Conservation (phyloP, 2,797 vertebrate genomes). For the Leptatherina wallacei region DNA sequence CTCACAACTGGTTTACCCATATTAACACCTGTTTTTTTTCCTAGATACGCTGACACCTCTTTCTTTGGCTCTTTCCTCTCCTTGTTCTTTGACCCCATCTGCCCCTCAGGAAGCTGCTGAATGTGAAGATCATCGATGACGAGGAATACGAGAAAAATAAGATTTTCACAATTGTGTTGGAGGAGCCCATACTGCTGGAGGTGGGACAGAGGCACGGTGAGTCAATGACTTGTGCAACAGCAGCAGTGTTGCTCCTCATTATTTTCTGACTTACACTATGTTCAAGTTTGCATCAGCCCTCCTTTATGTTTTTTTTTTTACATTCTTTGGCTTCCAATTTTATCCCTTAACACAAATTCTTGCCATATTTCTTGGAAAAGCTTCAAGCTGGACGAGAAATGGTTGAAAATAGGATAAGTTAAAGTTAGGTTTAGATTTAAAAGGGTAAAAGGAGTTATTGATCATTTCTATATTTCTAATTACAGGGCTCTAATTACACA, state of each 20-base stretch:
- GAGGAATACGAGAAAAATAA: slow-evolving; percentile 93
- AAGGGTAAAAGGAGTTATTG: neutral
- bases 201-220: slow-evolving; percentile 86
- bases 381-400: slow-evolving; percentile 9
- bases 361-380: slow-evolving; percentile 1
- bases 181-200: slow-evolving; percentile 86
- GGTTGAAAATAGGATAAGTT: neutral
- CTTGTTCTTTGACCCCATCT: slow-evolving; percentile 9
- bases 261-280: slow-evolving; percentile 16
- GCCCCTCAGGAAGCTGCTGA: slow-evolving; percentile 85
- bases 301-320: slow-evolving; percentile 28
- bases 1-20: slow-evolving; percentile 1
- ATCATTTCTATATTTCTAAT: neutral
- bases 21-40: slow-evolving; percentile 14
- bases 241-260: slow-evolving; percentile 17
- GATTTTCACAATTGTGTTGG: slow-evolving; percentile 85
- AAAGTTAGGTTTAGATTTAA: neutral
- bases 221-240: slow-evolving; percentile 27
- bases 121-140: slow-evolving; percentile 89
- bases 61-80: slow-evolving; percentile 6
- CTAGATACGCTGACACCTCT: neutral
- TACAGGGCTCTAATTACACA: neutral
- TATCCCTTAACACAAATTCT: neutral
- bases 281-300: slow-evolving; percentile 1
- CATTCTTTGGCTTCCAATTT: slow-evolving; percentile 16